Evolutionary conservation across 2,113 vertebrate species (phyloP).

Genomic region (Tragelaphus scriptus): DNA sequence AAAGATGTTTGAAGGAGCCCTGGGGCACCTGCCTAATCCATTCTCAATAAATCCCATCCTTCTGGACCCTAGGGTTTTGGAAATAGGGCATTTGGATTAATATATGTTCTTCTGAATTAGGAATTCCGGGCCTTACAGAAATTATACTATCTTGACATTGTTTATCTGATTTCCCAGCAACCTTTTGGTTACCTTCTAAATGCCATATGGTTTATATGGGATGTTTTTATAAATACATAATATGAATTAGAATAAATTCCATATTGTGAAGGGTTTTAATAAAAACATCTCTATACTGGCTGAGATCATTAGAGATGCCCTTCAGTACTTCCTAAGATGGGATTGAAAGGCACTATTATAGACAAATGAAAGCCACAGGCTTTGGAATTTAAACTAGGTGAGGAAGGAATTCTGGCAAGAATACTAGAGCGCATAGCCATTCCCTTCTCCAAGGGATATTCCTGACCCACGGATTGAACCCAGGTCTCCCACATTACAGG

Average conservation of each 20-base stretch:
- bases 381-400: constrained; percentile 46
- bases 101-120: neutral
- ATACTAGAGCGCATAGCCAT: fast-evolving
- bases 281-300: constrained; percentile 20
- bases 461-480: neutral
- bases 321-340: neutral
- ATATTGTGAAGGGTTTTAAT: constrained; percentile 31
- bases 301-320: constrained; percentile 29
- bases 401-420: neutral
- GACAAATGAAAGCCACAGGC: constrained; percentile 9
- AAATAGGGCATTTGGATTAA: neutral
- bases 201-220: constrained; percentile 38
- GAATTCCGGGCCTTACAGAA: neutral
- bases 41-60: neutral
- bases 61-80: neutral
- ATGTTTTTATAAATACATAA: constrained; percentile 47
- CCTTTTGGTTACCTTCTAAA: neutral
- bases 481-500: neutral
- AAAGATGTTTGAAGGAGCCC: neutral
- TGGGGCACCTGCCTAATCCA: neutral
- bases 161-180: constrained; percentile 43
- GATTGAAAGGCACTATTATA: neutral
- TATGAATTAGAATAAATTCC: constrained; percentile 53
- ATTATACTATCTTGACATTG: constrained; percentile 18
- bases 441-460: neutral